Conservation (phyloP, 2,113 vertebrate species). For the Xiphophorus couchianus region DNA sequence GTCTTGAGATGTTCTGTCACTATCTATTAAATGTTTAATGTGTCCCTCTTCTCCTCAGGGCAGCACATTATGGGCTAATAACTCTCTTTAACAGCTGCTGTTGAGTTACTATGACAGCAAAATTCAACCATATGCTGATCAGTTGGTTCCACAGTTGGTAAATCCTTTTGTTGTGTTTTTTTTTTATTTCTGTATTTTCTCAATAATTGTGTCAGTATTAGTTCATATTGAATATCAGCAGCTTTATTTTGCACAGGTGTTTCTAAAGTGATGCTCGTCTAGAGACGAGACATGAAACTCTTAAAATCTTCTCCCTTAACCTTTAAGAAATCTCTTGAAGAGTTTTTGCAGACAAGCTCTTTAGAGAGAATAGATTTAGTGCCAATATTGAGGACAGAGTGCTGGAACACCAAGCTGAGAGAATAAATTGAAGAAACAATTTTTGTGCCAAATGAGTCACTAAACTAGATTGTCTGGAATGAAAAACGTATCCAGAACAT, state of each 20-base stretch:
- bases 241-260: not conserved
- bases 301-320: not conserved
- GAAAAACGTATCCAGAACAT: no score
- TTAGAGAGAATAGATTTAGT: not conserved
- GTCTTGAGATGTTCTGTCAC: conserved; percentile 32
- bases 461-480: no score
- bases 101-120: conserved; percentile 5
- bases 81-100: conserved; percentile 20
- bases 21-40: conserved; percentile 10
- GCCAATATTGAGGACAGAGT: not conserved
- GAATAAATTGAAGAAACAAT: not conserved
- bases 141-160: conserved; percentile 18
- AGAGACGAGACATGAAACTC: not conserved
- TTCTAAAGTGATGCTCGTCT: not conserved
- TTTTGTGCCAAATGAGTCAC: no score
- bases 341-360: not conserved
- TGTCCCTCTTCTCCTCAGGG: conserved; percentile 1
- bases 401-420: not conserved
- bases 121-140: conserved; percentile 15
- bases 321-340: not conserved
- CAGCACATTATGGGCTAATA: conserved; percentile 25
- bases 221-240: not conserved
- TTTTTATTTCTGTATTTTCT: not conserved
- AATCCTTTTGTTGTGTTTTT: not conserved
- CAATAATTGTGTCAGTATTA: not conserved